Percentiles rank a stretch among this genome's conserved stretches.
These are phyloP conservation scores for Trididemnum clinides DNA, from an alignment of 23 tunicate species.

Conservation along the genomic window DNA sequence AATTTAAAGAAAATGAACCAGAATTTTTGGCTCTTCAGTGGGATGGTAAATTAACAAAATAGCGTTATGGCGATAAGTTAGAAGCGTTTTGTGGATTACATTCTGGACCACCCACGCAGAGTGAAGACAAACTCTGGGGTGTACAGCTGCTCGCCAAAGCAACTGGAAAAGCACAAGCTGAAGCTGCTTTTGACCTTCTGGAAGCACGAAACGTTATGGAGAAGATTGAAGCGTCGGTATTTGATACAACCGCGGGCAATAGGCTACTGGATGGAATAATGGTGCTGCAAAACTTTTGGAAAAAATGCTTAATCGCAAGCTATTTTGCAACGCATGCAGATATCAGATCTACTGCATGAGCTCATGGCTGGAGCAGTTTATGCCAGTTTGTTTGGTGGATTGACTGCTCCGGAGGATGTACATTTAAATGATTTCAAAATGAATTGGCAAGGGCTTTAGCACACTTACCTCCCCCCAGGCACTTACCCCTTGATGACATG, in stretches of 20 bases:
- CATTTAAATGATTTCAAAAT: no score
- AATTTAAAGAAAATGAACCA: neutral
- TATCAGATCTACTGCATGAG: neutral
- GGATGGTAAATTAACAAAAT: constrained; percentile 7
- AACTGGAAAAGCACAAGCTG: neutral
- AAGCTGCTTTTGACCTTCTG: neutral
- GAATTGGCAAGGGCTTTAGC: no score
- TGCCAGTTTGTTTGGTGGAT: no score
- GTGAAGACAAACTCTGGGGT: neutral
- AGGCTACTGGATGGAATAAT: constrained; percentile 6
- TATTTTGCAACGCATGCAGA: neutral
- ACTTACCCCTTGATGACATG: no score
- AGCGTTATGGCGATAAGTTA: neutral
- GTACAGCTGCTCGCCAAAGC: neutral
- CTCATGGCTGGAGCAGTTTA: no score
- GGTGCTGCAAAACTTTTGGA: constrained; percentile 17
- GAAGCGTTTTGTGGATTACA: neutral
- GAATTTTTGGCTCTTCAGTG: neutral
- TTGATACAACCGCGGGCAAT: constrained; percentile 6
- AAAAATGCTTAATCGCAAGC: neutral
- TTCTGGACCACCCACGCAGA: neutral
- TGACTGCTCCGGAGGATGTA: no score
- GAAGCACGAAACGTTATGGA: neutral
- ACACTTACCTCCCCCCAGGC: no score
- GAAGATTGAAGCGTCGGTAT: neutral